phyloP scores from a whole-genome alignment of 2,113 vertebrate species.

The Ia io region DNA sequence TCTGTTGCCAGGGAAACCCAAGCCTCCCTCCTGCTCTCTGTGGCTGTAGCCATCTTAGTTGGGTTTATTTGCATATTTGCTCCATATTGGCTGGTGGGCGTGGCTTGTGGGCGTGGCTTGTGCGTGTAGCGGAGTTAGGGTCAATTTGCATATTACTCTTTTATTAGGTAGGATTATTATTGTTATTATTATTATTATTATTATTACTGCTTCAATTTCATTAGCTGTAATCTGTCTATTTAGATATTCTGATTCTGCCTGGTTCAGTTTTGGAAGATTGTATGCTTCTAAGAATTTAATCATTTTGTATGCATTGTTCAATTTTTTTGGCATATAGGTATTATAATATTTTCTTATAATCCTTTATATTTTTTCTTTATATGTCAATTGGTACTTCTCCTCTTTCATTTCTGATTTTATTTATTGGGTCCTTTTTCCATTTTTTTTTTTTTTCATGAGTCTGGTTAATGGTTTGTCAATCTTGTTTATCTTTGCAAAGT shows the following conservation, averaged over 20 bases:
- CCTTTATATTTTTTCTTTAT: background rate
- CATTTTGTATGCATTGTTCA: background rate
- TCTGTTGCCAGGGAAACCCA: no score
- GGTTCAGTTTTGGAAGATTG: background rate
- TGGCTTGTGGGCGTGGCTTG: no score
- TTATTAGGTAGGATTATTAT: no score
- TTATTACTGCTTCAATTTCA: background rate
- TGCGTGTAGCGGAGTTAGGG: no score
- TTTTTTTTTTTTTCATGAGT: background rate
- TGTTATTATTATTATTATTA: background rate
- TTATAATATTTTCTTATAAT: background rate
- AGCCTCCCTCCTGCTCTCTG: no score
- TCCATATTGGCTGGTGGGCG: no score
- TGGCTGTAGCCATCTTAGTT: no score
- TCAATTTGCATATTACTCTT: no score
- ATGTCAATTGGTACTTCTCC: background rate
- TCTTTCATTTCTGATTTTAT: background rate
- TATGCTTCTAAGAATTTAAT: background rate
- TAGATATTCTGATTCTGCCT: background rate
- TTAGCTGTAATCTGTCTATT: background rate
- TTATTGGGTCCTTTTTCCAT: background rate
- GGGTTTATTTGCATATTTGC: no score
- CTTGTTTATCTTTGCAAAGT: background rate
- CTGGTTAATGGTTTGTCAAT: background rate
- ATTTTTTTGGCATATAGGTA: background rate